phyloP scores from a whole-genome alignment of 2,113 vertebrate genomes.

The Serinus canaria region DNA sequence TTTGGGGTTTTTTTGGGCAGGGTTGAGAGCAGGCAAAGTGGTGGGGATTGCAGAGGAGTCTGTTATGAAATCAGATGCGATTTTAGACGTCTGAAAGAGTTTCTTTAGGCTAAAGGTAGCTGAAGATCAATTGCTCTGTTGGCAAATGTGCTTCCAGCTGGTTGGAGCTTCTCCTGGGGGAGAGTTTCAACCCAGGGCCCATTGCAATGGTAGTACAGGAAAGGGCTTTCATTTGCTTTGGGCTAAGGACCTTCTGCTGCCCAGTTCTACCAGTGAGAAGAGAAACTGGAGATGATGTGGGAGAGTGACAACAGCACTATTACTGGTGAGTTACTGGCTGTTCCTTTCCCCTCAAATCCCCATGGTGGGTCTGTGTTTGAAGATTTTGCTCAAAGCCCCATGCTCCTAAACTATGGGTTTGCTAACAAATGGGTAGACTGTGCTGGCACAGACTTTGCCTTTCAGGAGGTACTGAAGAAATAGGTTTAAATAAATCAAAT shows the following conservation, averaged over 20 bases:
- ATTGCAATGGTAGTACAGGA: not conserved
- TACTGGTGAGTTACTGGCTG: not conserved
- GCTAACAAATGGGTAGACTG: not conserved
- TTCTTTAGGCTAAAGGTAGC: not conserved
- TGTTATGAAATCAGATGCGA: not conserved
- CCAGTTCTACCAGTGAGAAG: not conserved
- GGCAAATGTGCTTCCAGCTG: not conserved
- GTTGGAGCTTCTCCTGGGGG: not conserved
- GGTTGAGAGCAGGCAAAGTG: not conserved
- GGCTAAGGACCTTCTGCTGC: not conserved
- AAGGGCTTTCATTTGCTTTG: not conserved
- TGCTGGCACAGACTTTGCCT: not conserved
- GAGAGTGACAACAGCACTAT: not conserved
- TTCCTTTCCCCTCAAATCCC: not conserved
- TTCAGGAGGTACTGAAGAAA: not conserved
- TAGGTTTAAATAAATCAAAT: not conserved
- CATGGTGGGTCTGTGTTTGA: not conserved
- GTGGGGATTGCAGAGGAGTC: not conserved
- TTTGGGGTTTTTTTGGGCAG: not conserved
- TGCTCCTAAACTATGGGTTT: not conserved
- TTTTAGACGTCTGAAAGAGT: not conserved
- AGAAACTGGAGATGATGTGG: not conserved
- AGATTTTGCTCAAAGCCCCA: not conserved
- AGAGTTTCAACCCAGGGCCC: not conserved
- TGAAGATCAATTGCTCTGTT: not conserved